Conservation (phyloP, 1,140 invertebrate genomes). For the Thaumetopoea pityocampa region DNA sequence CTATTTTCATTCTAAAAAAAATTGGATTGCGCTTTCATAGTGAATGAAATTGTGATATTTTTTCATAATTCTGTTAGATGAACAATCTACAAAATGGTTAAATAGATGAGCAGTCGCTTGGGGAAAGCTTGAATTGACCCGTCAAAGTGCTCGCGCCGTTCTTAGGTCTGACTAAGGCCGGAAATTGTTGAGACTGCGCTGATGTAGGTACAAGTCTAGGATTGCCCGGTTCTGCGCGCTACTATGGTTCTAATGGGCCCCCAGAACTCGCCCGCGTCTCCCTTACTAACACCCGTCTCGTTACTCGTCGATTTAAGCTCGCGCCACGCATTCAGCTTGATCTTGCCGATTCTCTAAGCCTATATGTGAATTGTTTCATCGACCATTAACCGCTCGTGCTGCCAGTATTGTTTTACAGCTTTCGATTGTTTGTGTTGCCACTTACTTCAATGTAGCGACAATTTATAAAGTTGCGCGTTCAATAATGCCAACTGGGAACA, state of each 20-base stretch:
- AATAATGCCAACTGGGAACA: too few relatives aligned
- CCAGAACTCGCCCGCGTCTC: constrained; percentile 35
- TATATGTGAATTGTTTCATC: constrained; percentile 41
- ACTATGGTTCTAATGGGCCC: constrained; percentile 62
- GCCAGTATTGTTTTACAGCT: constrained; percentile 28
- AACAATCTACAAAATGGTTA: too few relatives aligned
- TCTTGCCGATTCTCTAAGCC: constrained; percentile 50
- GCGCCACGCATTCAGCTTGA: constrained; percentile 52
- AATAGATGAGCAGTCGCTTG: too few relatives aligned
- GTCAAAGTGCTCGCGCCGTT: constrained; percentile 18
- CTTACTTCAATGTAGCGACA: too few relatives aligned
- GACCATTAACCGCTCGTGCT: constrained; percentile 31
- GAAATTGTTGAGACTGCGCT: constrained; percentile 40
- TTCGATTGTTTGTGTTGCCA: constrained; percentile 25
- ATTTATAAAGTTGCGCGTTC: too few relatives aligned
- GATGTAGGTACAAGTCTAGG: constrained; percentile 60
- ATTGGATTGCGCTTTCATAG: constrained; percentile 2
- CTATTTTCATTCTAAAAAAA: constrained; percentile 28
- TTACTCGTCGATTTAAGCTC: constrained; percentile 42
- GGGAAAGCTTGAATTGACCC: not conserved
- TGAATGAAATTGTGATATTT: not conserved
- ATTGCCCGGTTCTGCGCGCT: constrained; percentile 57
- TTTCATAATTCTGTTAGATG: not conserved
- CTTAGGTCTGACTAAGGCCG: constrained; percentile 51
- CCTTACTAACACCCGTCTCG: constrained; percentile 41